A percentile compares a stretch with the other conserved stretches of the same genome.
These are phyloP conservation scores for Noctua comes DNA, from an alignment of 2,888 invertebrate genomes.

Conservation along the genomic window DNA sequence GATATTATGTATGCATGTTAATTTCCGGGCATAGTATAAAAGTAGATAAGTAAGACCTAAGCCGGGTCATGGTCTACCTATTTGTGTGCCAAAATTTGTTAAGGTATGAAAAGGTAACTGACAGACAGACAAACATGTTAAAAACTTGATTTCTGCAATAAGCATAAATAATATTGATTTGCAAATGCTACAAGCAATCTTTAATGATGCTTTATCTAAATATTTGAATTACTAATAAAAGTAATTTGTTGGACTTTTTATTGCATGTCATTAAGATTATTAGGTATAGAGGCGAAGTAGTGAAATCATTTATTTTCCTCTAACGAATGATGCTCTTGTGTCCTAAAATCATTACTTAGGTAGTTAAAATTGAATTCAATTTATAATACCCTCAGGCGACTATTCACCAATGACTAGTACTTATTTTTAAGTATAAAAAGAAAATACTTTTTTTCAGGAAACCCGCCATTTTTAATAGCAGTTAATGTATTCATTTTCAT, in stretches of 20 bases:
- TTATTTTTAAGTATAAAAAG: neutral
- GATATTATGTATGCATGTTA: neutral
- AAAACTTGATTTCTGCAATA: neutral
- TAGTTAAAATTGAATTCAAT: conserved; percentile 1
- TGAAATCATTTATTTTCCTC: neutral
- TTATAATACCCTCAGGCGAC: conserved; percentile 14
- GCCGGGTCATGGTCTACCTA: neutral
- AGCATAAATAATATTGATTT: neutral
- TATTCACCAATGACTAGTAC: neutral
- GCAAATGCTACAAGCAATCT: neutral
- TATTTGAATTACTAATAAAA: neutral
- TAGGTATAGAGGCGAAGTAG: neutral
- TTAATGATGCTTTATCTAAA: neutral
- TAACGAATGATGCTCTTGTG: neutral
- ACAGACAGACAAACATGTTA: neutral
- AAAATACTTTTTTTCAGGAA: neutral
- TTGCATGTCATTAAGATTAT: neutral
- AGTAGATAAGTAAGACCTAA: neutral
- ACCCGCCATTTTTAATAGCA: too few relatives aligned
- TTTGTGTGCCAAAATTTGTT: neutral
- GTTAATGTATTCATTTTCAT: neutral
- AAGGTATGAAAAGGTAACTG: neutral
- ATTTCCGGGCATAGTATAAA: neutral
- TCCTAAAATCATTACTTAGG: neutral
- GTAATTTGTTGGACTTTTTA: neutral